Evolutionary conservation across 2,888 invertebrate genomes (phyloP).

Genomic region (Argynnis bischoffii): DNA sequence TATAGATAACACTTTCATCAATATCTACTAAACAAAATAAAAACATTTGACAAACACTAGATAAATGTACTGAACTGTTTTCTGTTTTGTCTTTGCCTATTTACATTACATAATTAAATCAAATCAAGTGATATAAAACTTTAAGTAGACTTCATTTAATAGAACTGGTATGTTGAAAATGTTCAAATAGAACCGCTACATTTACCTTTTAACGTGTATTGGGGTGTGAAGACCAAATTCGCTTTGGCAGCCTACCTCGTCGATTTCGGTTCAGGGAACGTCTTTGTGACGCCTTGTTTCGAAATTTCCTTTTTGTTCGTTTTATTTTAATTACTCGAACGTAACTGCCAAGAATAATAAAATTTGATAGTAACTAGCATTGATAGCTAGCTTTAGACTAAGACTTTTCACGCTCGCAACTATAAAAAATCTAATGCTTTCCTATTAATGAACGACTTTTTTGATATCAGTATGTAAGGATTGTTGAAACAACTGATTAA

Average conservation of each 20-base stretch:
- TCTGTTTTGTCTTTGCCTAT: no score
- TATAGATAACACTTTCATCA: no score
- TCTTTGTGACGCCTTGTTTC: conserved; percentile 24
- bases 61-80: no score
- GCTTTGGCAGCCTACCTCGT: conserved; percentile 22
- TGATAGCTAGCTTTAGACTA: no score
- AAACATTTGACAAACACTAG: no score
- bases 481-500: no score
- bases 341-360: conserved; percentile 13
- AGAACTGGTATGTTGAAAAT: neutral
- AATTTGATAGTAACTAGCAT: neutral
- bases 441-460: no score
- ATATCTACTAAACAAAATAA: no score
- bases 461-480: no score
- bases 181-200: neutral
- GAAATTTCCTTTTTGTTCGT: conserved; percentile 18
- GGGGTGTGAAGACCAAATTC: conserved; percentile 33
- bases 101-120: neutral
- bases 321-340: conserved; percentile 29
- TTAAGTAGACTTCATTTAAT: neutral
- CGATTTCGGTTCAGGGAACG: conserved; percentile 14
- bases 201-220: conserved; percentile 25
- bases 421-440: no score
- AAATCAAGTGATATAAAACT: neutral
- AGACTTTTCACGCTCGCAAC: no score